Evolutionary conservation across 2,113 vertebrate genomes (phyloP).

Genomic region (Symphodus melops): DNA sequence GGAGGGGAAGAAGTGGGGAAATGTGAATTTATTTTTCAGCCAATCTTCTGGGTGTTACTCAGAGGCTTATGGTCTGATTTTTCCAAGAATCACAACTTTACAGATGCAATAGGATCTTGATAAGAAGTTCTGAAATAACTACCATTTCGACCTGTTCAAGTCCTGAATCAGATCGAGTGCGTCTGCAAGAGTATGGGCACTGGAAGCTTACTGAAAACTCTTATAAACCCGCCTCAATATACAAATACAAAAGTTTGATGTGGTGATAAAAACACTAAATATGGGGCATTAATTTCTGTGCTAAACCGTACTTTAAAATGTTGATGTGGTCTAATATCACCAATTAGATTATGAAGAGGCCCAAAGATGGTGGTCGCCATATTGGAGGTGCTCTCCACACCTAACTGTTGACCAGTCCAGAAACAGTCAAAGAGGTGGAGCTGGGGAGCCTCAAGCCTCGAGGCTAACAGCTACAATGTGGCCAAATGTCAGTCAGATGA

Average conservation of each 20-base stretch:
- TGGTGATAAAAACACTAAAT: not conserved
- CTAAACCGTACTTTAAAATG: too few relatives aligned
- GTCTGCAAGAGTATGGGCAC: not conserved
- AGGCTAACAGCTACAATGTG: too few relatives aligned
- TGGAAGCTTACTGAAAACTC: not conserved
- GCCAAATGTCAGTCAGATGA: too few relatives aligned
- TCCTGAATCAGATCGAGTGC: not conserved
- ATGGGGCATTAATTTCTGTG: not conserved
- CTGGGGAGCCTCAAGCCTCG: too few relatives aligned
- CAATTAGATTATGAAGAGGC: too few relatives aligned
- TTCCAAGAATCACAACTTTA: not conserved
- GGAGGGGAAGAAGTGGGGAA: not conserved
- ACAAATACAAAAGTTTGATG: not conserved
- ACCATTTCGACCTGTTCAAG: not conserved
- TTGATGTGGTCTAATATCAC: too few relatives aligned
- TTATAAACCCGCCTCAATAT: not conserved
- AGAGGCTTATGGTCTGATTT: not conserved
- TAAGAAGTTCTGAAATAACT: slow-evolving; percentile 2
- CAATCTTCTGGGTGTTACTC: not conserved
- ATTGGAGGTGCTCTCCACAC: too few relatives aligned
- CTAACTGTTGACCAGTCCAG: too few relatives aligned
- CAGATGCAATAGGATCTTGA: not conserved
- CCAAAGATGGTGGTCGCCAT: too few relatives aligned
- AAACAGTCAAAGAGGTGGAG: too few relatives aligned
- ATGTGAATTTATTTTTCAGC: not conserved